Evolutionary conservation across 2,113 vertebrate genomes (phyloP).

Genomic region (Lycaon pictus): DNA sequence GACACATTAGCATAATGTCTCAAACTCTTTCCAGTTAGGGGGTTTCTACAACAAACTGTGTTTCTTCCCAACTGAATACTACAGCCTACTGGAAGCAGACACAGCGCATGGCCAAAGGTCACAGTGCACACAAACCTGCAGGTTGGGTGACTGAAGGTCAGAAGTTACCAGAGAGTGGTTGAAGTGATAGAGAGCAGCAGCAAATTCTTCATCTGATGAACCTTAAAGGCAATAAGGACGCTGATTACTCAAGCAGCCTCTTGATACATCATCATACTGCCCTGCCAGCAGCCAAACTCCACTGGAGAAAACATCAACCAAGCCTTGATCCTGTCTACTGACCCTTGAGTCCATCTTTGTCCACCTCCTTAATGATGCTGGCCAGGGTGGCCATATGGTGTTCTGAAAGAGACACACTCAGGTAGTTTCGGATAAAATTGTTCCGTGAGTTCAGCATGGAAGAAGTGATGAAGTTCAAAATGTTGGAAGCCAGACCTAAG

Average conservation of each 20-base stretch:
- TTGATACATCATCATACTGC: rapidly evolving
- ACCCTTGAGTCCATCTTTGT: slow-evolving; percentile 98
- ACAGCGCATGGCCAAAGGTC: rapidly evolving
- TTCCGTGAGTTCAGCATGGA: slow-evolving; percentile 99
- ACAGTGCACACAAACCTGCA: slow-evolving; percentile 90
- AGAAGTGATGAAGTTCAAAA: slow-evolving; percentile 97
- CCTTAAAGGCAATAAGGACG: slow-evolving; percentile 83
- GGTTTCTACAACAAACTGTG: neutral
- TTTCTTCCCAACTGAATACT: neutral
- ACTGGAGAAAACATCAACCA: neutral
- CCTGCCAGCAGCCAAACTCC: neutral
- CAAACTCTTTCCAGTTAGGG: neutral
- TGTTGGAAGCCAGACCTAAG: slow-evolving; percentile 96
- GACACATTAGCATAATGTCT: neutral
- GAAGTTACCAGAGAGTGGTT: slow-evolving; percentile 98
- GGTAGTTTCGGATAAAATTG: slow-evolving; percentile 98
- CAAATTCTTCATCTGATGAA: slow-evolving; percentile 97
- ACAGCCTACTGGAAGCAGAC: neutral
- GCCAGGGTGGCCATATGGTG: slow-evolving; percentile 98
- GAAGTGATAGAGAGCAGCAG: slow-evolving; percentile 97
- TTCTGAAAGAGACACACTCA: slow-evolving; percentile 97
- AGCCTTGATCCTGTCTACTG: slow-evolving; percentile 41
- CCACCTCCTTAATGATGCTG: slow-evolving; percentile 98
- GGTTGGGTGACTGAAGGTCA: slow-evolving; percentile 96
- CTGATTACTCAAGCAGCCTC: neutral